Evolutionary conservation across 2,888 invertebrate species (phyloP).

Genomic region (Pherbina coryleti): DNA sequence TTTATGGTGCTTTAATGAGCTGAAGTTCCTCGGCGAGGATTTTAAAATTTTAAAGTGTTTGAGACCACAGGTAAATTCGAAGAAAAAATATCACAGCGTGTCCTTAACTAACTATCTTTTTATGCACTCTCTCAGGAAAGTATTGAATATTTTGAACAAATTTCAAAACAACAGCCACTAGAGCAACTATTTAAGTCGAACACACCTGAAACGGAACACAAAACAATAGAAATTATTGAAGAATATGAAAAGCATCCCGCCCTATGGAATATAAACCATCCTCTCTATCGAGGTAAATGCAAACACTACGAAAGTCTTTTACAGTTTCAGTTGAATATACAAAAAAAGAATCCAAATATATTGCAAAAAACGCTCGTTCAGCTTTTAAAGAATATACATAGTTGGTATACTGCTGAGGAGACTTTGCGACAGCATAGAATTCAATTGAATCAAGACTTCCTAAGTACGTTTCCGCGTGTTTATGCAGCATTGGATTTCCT

Average conservation of each 20-base stretch:
- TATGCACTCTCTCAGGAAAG: neutral
- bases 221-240: constrained; percentile 8
- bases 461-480: neutral
- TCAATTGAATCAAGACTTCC: neutral
- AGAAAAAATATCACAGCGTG: neutral
- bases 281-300: constrained; percentile 7
- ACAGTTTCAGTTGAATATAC: neutral
- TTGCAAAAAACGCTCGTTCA: neutral
- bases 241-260: constrained; percentile 14
- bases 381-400: neutral
- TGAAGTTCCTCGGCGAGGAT: neutral
- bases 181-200: neutral
- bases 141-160: neutral
- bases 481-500: constrained; percentile 8
- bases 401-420: constrained; percentile 8
- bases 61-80: neutral
- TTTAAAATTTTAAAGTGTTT: neutral
- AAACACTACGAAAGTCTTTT: neutral
- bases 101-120: neutral
- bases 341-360: neutral
- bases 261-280: constrained; percentile 28
- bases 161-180: neutral
- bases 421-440: neutral
- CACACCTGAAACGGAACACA: neutral
- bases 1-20: constrained; percentile 20